Evolutionary conservation across 2,113 vertebrate genomes (phyloP), one percentile per base, ranked within the genome.

Genomic region (Ictidomys tridecemlineatus): DNA sequence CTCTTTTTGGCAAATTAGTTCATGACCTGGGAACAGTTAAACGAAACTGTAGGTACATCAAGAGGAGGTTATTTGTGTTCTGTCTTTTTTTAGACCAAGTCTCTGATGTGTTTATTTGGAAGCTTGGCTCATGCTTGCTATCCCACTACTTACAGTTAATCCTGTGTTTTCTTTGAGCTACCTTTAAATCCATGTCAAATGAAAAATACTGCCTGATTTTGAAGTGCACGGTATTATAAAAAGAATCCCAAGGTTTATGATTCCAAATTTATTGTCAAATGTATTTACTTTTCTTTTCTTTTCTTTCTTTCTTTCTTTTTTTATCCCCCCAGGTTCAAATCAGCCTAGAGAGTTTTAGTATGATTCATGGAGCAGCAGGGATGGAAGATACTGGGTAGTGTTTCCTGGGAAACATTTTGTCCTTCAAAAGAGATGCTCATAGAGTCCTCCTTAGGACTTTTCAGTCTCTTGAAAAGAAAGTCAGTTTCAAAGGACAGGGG

Each of bases 91-190:
- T 98, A 98, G 97, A 94, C 77, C 48, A 17, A 70, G 65, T 56
- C 94, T 94, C 95, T 95, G 95, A 96, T 97, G 96, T 97, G 97
- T 97, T 98, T 98, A 94, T 95, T 97, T 97, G 95, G 93, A 96
- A 96, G 97, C 51, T 85, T 97, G 97, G 95, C 97, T 96, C 74
- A 3, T 1, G 20, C 72, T 90, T 61, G 9, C 83, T 77, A 56
- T 51, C 95, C 87, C 70, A 85, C 92, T 95, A 56, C 93, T 96
- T 93, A 95, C 16, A 67, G 86, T 90, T 98, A 98, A 98, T 97
- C 98, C 95, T 42, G 10, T 95, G 96, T 97, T 98, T 95, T 96
- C 87, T 96, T 96, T 96, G 97, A 95, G 98, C 97, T 96, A 97
- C 97, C 97, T 98, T 98, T 96, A 97, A 96, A 93, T 97, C 85